Percentiles rank a stretch among this genome's conserved stretches.
phyloP scores from a whole-genome alignment of 1,140 invertebrate genomes.

The Drosophila kohkoa region DNA sequence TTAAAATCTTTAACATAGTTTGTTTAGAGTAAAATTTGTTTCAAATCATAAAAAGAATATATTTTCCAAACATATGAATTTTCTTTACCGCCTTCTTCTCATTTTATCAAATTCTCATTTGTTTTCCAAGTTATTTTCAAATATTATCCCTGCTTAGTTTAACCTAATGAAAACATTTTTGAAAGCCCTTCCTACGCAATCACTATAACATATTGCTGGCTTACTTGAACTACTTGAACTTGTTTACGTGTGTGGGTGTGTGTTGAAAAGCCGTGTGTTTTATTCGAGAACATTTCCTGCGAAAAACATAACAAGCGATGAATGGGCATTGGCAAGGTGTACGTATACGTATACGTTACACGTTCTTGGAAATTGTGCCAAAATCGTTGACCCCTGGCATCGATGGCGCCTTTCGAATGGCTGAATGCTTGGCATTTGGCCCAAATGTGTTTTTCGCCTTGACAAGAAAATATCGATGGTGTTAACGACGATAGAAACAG shows the following conservation, averaged over 20 bases:
- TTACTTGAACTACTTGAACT: background rate
- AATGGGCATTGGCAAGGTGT: background rate
- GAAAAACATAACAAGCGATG: slow-evolving; percentile 2
- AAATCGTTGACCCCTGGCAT: slow-evolving; percentile 19
- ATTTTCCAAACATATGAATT: too few species aligned
- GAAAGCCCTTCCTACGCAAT: background rate
- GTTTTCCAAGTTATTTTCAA: too few species aligned
- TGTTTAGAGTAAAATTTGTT: too few species aligned
- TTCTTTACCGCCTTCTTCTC: too few species aligned
- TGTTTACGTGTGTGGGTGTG: background rate
- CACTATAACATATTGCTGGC: background rate
- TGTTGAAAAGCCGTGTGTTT: too few species aligned
- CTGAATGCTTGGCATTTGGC: slow-evolving; percentile 59
- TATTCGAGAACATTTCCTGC: background rate
- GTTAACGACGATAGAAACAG: slow-evolving; percentile 64
- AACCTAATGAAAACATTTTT: background rate
- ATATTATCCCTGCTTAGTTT: background rate
- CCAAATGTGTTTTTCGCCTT: slow-evolving; percentile 47
- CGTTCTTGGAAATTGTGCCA: slow-evolving; percentile 17
- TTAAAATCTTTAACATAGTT: too few species aligned
- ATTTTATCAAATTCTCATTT: too few species aligned
- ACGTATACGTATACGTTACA: background rate
- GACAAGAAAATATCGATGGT: slow-evolving; percentile 63
- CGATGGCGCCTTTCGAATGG: slow-evolving; percentile 37
- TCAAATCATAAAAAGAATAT: too few species aligned